Conservation (phyloP, 2,888 invertebrate genomes). For the Kryphioiulus occultus region DNA sequence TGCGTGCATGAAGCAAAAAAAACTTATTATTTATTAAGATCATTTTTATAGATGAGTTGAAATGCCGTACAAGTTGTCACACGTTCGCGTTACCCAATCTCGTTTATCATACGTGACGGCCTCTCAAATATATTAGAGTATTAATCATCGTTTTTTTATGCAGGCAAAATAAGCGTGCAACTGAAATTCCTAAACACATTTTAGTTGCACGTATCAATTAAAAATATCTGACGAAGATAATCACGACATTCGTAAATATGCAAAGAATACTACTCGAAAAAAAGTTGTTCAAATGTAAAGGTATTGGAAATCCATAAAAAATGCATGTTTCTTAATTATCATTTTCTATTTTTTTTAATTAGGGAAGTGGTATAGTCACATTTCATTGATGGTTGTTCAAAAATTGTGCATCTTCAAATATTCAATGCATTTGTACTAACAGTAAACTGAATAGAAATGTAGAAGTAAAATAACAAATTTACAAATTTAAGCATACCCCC, state of each 20-base stretch:
- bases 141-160: neutral
- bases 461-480: too few relatives aligned
- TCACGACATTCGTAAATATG: neutral
- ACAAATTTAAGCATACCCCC: too few relatives aligned
- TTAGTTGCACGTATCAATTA: neutral
- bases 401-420: too few relatives aligned
- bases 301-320: too few relatives aligned
- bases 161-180: neutral
- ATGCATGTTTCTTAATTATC: too few relatives aligned
- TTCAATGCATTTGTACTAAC: too few relatives aligned
- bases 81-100: conserved; percentile 17
- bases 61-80: conserved; percentile 9
- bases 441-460: too few relatives aligned
- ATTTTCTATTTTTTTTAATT: too few relatives aligned
- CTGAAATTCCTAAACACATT: neutral
- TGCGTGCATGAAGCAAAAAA: neutral
- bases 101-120: neutral
- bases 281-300: too few relatives aligned
- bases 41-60: conserved; percentile 23
- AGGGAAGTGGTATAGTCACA: too few relatives aligned
- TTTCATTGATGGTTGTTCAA: too few relatives aligned
- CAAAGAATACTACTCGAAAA: too few relatives aligned
- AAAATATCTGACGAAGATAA: neutral
- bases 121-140: neutral
- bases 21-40: conserved; percentile 6